Conservation (phyloP, 1,140 invertebrate genomes). For the Maniola jurtina region DNA sequence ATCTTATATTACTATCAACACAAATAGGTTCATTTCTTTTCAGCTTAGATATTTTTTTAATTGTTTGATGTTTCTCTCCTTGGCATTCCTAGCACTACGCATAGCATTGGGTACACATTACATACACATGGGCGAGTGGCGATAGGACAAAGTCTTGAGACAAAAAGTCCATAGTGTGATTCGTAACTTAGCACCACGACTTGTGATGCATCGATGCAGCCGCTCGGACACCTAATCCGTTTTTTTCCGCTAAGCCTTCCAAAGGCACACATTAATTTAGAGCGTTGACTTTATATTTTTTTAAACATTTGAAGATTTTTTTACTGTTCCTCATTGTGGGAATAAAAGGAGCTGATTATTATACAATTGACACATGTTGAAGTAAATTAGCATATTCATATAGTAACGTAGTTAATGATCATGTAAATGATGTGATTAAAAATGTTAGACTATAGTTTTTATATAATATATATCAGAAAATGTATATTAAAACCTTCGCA, state of each 20-base stretch:
- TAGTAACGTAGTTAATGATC: not conserved
- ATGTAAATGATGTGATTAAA: too few species aligned
- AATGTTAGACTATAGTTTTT: too few species aligned
- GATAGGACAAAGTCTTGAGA: not conserved
- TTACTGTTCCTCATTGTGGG: not conserved
- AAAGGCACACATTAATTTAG: slow-evolving; percentile 40
- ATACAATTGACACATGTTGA: not conserved
- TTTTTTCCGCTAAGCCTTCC: slow-evolving; percentile 35
- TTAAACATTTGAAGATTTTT: slow-evolving; percentile 6
- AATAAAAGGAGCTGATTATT: slow-evolving; percentile 5
- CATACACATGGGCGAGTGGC: too few species aligned
- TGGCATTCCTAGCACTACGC: too few species aligned
- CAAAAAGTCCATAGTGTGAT: not conserved
- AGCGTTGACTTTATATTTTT: slow-evolving; percentile 19
- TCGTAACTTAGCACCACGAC: slow-evolving; percentile 37
- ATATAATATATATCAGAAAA: too few species aligned
- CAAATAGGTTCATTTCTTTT: too few species aligned
- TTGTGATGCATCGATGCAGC: slow-evolving; percentile 13
- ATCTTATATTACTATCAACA: too few species aligned
- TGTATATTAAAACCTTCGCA: too few species aligned
- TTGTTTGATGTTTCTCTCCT: too few species aligned
- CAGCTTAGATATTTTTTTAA: too few species aligned
- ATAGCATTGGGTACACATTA: too few species aligned
- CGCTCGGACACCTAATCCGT: slow-evolving; percentile 45
- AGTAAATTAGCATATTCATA: not conserved